phyloP scores from a whole-genome alignment of 2,888 invertebrate species.

The Dryobotodes eremita region DNA sequence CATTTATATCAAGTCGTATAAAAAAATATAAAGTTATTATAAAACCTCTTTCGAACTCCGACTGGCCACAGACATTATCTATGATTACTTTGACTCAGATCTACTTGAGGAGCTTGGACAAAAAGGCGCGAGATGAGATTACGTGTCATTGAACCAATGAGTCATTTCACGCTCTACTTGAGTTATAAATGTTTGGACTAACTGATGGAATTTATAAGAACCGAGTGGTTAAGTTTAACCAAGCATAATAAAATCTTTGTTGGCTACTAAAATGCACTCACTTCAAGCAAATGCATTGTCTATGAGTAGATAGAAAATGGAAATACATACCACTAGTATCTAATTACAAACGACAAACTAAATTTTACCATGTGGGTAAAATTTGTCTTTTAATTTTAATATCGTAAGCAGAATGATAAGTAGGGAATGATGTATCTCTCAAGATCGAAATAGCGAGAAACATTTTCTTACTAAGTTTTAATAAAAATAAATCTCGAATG shows the following conservation, averaged over 20 bases:
- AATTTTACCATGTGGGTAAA: background rate
- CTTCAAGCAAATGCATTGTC: background rate
- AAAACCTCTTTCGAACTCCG: constrained; percentile 10
- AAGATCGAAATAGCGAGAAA: background rate
- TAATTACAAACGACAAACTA: background rate
- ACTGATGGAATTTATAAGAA: constrained; percentile 54
- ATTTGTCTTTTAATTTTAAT: background rate
- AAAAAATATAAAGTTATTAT: too few species aligned
- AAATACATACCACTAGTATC: background rate
- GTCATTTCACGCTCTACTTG: constrained; percentile 84
- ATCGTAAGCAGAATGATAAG: background rate
- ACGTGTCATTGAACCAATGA: constrained; percentile 84
- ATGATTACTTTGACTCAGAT: constrained; percentile 45
- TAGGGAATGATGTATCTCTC: background rate
- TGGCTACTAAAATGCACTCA: constrained; percentile 1
- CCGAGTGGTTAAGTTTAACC: constrained; percentile 37
- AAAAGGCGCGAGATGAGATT: constrained; percentile 70
- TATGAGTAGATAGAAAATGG: too few species aligned
- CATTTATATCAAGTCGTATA: too few species aligned
- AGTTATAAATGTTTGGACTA: constrained; percentile 66
- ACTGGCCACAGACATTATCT: constrained; percentile 31
- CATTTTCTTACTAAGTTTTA: too few species aligned
- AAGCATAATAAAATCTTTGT: constrained; percentile 43
- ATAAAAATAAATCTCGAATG: background rate
- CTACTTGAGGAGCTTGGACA: constrained; percentile 47